phyloP scores from a whole-genome alignment of 2,797 vertebrate species.

The Darevskia mixta region DNA sequence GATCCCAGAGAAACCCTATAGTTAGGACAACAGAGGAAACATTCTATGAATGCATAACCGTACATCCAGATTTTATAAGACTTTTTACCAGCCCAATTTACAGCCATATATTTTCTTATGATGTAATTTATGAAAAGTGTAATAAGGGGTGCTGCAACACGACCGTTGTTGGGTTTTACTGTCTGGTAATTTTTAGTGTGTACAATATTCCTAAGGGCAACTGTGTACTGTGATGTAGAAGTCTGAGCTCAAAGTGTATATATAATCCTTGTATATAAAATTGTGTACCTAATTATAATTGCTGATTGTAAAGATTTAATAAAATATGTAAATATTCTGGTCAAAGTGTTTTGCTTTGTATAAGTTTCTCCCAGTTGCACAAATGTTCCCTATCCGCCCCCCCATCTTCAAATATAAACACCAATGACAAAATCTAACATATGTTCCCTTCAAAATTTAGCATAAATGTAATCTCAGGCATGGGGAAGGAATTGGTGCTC shows the following conservation, averaged over 20 bases:
- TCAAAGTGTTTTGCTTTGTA: slow-evolving; percentile 46
- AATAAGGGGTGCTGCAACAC: slow-evolving; percentile 81
- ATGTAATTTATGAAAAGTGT: slow-evolving; percentile 78
- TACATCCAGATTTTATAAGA: slow-evolving; percentile 81
- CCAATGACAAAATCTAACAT: background rate
- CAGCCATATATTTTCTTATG: slow-evolving; percentile 84
- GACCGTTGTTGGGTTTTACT: slow-evolving; percentile 74
- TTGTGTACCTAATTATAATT: slow-evolving; percentile 85
- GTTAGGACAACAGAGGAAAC: slow-evolving; percentile 76
- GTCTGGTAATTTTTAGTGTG: slow-evolving; percentile 74
- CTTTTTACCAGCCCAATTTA: slow-evolving; percentile 80
- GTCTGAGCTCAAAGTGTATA: slow-evolving; percentile 83
- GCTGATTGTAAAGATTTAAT: slow-evolving; percentile 89
- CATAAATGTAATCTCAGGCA: too few species aligned
- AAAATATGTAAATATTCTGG: slow-evolving; percentile 86
- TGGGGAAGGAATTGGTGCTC: too few species aligned
- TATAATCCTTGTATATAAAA: slow-evolving; percentile 84
- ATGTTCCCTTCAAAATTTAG: too few species aligned
- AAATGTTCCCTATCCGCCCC: too few species aligned
- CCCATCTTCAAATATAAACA: background rate
- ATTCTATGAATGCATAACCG: slow-evolving; percentile 83
- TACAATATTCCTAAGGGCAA: slow-evolving; percentile 81
- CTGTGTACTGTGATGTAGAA: slow-evolving; percentile 85
- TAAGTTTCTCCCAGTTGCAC: background rate
- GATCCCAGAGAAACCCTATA: slow-evolving; percentile 46